Conservation (phyloP, 2,797 vertebrate genomes). For the Manis javanica region DNA sequence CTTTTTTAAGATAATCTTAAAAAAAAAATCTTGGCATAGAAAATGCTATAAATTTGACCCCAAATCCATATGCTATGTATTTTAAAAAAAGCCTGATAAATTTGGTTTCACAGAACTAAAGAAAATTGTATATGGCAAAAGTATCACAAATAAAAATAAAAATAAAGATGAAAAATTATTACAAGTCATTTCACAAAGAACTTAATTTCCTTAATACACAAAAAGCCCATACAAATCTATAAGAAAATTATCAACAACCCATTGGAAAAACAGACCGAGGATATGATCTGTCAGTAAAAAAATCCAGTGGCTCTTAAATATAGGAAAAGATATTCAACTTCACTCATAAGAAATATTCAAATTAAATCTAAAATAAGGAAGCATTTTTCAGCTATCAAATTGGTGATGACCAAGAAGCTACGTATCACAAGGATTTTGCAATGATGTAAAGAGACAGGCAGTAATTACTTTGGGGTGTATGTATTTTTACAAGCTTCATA, state of each 20-base stretch:
- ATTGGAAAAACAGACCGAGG: background rate
- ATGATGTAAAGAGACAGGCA: background rate
- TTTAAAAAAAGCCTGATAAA: background rate
- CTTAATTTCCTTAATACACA: background rate
- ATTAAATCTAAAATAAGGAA: background rate
- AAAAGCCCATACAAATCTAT: background rate
- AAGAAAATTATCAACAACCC: background rate
- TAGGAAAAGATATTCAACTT: background rate
- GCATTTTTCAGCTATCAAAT: background rate
- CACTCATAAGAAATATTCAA: background rate
- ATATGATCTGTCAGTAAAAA: background rate
- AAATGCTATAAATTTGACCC: background rate
- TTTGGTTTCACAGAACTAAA: background rate
- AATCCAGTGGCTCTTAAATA: background rate
- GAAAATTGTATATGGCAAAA: background rate
- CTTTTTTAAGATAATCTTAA: background rate
- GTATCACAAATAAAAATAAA: constrained; percentile 10
- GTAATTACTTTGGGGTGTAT: background rate
- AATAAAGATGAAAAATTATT: background rate
- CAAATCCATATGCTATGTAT: background rate
- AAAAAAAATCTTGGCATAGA: background rate
- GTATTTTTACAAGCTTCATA: background rate
- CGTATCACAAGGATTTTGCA: background rate
- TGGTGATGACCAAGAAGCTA: background rate
- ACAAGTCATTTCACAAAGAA: background rate